These are phyloP conservation scores for Perizoma affinitatum DNA, from an alignment of 2,888 invertebrate genomes.

Conservation along the genomic window DNA sequence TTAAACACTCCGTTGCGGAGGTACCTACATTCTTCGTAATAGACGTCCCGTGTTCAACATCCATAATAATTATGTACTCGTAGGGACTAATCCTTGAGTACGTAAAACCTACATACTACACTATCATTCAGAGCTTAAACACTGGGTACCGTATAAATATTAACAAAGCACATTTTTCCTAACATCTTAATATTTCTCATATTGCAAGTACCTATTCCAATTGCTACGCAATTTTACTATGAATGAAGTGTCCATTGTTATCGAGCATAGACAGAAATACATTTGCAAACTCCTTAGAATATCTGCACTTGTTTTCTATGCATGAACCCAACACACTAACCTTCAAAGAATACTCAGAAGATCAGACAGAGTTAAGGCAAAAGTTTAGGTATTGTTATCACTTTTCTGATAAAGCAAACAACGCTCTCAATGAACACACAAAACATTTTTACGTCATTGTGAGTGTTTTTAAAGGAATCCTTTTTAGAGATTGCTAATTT, in stretches of 20 bases:
- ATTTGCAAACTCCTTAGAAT: constrained; percentile 5
- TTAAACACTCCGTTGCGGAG: no score
- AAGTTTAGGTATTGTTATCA: constrained; percentile 30
- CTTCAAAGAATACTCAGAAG: constrained; percentile 22
- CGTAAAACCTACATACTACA: no score
- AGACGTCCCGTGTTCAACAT: no score
- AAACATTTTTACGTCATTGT: constrained; percentile 33
- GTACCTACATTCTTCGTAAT: no score
- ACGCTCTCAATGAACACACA: constrained; percentile 23
- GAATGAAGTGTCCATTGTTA: background rate
- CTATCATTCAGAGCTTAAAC: no score
- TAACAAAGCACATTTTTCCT: no score
- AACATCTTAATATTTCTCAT: no score
- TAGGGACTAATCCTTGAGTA: no score
- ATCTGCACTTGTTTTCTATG: background rate
- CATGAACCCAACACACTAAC: constrained; percentile 13
- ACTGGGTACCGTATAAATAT: no score
- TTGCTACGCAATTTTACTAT: constrained; percentile 1
- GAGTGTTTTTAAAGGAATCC: constrained; percentile 36
- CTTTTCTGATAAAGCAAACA: constrained; percentile 25
- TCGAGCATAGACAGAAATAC: background rate
- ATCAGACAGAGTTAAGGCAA: constrained; percentile 12
- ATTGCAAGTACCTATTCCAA: background rate
- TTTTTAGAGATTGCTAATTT: constrained; percentile 48
- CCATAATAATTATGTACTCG: no score